Evolutionary conservation across 2,797 vertebrate species (phyloP), one percentile per base, ranked within the genome.

Genomic region (Microctenopoma steveboyesi): DNA sequence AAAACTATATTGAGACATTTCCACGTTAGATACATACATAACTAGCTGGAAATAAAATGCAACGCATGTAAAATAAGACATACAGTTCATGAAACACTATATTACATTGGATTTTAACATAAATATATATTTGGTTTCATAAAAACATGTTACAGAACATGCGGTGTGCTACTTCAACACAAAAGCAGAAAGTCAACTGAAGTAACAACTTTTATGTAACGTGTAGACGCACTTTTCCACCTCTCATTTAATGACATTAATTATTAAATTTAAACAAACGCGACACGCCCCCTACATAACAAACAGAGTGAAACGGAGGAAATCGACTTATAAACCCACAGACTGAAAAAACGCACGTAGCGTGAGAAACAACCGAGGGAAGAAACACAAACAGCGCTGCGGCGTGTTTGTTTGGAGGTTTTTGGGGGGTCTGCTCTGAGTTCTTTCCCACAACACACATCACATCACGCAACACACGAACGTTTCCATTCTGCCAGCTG

Each of bases 261-360:
- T 33, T 3, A 33, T 5, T 33, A 5, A 33, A 5, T 33, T 6
- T 4, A 39, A 39, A 39, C 12, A 11, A 39, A 39, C 73, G 4
- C 5, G 30, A 1, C 30, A 33, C 30, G 30, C 30, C 55, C 71
- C 76, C 67, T 47, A 15, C 18, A 45, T 13, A 43, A 5, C 15
- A 35, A 67, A 63, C 13, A 51, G 66, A 11, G 67, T 64, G 43
- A 62, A 74, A 80, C 51, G 10, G 50, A 72, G 59, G 53, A 87
- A 83, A 40, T 3, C 1, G 3, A 25, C 28, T 59, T 45, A 62
- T 72, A 40, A 18, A 27, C 55, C 7, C 15, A 37, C 25, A n/a
- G 56, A 39, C 12, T 28, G 69, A 53, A 57, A 53, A 8, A 5
- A 35, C 45, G 18, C 18, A 18, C 18, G 18, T 18, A 18, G 18